A percentile compares a stretch with the other conserved stretches of the same genome.
Evolutionary conservation across 2,888 invertebrate genomes (phyloP).

Genomic region (Campoplex nolae): DNA sequence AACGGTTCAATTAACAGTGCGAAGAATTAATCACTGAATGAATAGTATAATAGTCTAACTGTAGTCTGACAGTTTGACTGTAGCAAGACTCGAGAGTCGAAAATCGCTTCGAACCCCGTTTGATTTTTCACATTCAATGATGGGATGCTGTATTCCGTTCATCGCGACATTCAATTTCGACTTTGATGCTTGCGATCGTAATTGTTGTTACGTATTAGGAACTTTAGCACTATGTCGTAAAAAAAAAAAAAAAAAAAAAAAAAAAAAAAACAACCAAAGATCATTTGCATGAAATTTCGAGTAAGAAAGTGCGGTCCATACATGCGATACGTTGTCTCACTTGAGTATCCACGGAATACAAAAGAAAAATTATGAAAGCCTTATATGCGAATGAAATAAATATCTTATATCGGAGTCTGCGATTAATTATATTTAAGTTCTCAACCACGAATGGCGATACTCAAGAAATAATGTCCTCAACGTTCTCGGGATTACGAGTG

Average conservation of each 20-base stretch:
- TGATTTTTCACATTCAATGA: no score
- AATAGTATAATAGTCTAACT: no score
- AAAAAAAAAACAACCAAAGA: not conserved
- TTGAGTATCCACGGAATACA: conserved; percentile 11
- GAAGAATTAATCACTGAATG: no score
- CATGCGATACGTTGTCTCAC: not conserved
- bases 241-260: no score
- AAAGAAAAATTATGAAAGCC: conserved; percentile 26
- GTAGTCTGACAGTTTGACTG: no score
- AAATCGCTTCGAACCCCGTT: no score
- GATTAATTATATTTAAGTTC: conserved; percentile 52
- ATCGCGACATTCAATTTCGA: no score
- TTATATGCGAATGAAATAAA: conserved; percentile 45
- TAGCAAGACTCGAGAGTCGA: no score
- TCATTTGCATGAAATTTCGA: conserved; percentile 28
- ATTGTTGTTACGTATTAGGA: not conserved
- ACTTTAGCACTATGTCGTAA: not conserved
- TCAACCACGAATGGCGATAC: conserved; percentile 16
- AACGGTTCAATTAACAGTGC: no score
- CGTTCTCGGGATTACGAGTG: conserved; percentile 12
- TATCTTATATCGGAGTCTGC: conserved; percentile 16
- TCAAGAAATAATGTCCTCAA: conserved; percentile 24
- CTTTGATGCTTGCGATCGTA: not conserved
- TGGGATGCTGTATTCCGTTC: no score
- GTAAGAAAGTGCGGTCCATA: not conserved